A percentile compares a stretch with the other conserved stretches of the same genome.
Conservation (phyloP, 1,140 invertebrate species). For the Anastrepha ludens region DNA sequence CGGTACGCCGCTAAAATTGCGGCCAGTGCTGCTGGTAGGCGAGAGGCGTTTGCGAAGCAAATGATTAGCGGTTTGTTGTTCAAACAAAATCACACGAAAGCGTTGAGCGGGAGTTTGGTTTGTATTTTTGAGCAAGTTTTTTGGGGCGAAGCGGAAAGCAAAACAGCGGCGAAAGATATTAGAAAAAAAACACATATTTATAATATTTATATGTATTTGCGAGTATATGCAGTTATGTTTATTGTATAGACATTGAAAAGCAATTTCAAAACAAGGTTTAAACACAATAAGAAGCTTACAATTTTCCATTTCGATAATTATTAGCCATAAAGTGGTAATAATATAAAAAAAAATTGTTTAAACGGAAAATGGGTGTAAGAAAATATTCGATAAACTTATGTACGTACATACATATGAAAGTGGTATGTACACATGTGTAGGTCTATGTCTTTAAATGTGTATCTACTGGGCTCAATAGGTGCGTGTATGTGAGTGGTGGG, state of each 20-base stretch:
- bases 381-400: not conserved
- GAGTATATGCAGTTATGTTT: conserved; percentile 12
- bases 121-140: not conserved
- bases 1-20: conserved; percentile 68
- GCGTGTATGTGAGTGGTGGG: not conserved
- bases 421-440: not conserved
- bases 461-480: not conserved
- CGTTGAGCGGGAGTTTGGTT: not conserved
- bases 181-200: conserved; percentile 42
- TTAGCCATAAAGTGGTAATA: not conserved
- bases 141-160: conserved; percentile 25
- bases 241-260: conserved; percentile 8
- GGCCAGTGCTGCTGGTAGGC: conserved; percentile 37
- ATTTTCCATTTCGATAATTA: conserved; percentile 8
- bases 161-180: conserved; percentile 13
- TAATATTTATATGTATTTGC: not conserved
- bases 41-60: not conserved
- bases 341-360: not conserved
- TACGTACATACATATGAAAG: not conserved
- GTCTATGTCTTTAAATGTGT: not conserved
- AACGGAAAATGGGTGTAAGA: not conserved
- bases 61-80: not conserved
- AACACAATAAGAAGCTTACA: not conserved
- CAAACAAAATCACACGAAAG: conserved; percentile 14
- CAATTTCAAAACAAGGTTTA: not conserved